Evolutionary conservation across 2,797 vertebrate genomes (phyloP).

Genomic region (Pipistrellus nathusii): DNA sequence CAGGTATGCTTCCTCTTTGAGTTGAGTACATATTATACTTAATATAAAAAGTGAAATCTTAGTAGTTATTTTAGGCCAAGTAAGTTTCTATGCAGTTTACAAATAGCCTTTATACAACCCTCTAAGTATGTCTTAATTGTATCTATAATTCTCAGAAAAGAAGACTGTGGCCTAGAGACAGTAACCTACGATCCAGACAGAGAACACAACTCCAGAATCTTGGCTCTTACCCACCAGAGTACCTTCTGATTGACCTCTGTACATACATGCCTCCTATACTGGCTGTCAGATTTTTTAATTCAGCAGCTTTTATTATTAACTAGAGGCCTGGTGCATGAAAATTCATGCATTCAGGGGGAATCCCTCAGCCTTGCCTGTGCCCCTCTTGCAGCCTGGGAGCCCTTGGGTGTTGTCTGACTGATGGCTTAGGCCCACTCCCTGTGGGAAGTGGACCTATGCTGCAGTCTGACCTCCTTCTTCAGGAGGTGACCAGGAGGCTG

Average conservation of each 20-base stretch:
- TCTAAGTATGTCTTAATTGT: not conserved
- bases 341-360: no score
- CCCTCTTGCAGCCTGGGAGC: no score
- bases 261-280: not conserved
- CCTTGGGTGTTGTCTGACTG: no score
- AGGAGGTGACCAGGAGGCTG: no score
- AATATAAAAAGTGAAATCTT: not conserved
- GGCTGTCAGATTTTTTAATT: not conserved
- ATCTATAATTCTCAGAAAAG: not conserved
- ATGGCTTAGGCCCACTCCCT: no score
- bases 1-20: not conserved
- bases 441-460: accelerated
- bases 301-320: not conserved
- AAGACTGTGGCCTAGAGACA: not conserved
- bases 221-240: not conserved
- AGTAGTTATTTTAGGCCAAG: not conserved
- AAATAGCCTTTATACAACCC: not conserved
- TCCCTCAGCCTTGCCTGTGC: no score
- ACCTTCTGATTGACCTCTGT: not conserved
- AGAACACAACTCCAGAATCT: not conserved
- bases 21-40: not conserved
- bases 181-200: not conserved
- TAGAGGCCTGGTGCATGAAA: no score
- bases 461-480: no score
- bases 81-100: not conserved